phyloP scores from a whole-genome alignment of 2,797 vertebrate genomes.

The Rhabdophis nuchalis region DNA sequence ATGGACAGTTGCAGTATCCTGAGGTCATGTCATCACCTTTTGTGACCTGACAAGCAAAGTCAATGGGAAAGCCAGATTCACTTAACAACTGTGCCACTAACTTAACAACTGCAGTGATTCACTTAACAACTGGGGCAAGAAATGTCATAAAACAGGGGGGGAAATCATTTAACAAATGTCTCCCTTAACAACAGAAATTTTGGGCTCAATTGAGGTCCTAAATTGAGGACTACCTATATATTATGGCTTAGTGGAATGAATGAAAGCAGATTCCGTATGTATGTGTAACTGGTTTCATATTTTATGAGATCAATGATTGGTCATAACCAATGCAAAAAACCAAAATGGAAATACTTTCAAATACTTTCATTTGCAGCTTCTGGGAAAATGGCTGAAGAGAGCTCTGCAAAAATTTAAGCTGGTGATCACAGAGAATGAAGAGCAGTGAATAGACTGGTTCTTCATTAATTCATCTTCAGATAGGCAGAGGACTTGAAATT shows the following conservation, averaged over 20 bases:
- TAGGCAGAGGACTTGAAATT: neutral
- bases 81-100: neutral
- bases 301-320: neutral
- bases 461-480: neutral
- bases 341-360: neutral
- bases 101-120: neutral
- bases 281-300: neutral
- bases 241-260: neutral
- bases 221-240: neutral
- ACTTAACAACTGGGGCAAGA: neutral
- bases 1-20: neutral
- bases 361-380: neutral
- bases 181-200: neutral
- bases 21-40: neutral
- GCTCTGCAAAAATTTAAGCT: neutral
- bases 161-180: neutral
- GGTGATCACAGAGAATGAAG: neutral
- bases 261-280: neutral
- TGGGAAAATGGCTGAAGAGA: neutral
- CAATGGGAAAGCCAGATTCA: neutral
- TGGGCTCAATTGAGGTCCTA: neutral
- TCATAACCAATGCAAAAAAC: neutral
- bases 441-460: neutral
- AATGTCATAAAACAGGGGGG: neutral
- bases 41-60: neutral